Evolutionary conservation across 2,113 vertebrate genomes (phyloP).

Genomic region (Aptenodytes forsteri): DNA sequence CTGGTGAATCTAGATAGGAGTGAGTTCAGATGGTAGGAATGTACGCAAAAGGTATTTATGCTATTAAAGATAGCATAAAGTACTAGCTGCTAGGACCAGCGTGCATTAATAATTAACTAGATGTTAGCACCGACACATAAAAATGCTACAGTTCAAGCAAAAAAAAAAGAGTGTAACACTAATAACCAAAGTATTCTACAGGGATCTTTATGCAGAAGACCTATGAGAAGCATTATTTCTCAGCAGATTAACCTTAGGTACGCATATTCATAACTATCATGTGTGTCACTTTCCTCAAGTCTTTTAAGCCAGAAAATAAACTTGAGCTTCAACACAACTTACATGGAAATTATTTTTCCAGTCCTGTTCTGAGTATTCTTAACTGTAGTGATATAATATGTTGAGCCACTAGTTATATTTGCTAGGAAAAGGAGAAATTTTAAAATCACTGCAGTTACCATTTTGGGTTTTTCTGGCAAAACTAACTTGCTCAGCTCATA

Average conservation of each 20-base stretch:
- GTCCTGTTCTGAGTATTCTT: not conserved
- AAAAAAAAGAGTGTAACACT: not conserved
- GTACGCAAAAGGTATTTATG: not conserved
- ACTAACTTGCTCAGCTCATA: not conserved
- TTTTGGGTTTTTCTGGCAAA: not conserved
- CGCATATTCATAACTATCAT: not conserved
- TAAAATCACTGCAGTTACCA: not conserved
- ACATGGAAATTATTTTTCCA: not conserved
- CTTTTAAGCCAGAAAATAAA: not conserved
- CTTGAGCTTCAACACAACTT: not conserved
- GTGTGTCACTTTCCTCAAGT: not conserved
- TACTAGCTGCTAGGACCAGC: not conserved
- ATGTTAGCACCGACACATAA: not conserved
- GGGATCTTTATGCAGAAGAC: not conserved
- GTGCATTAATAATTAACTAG: conserved; percentile 29
- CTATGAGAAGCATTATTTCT: not conserved
- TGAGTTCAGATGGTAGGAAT: not conserved
- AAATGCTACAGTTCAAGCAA: not conserved
- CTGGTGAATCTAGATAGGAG: not conserved
- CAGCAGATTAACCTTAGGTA: not conserved
- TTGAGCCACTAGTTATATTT: not conserved
- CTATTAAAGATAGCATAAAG: not conserved
- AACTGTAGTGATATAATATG: not conserved
- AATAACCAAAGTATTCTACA: not conserved
- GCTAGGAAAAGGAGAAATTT: not conserved